A percentile compares a stretch with the other conserved stretches of the same genome.
phyloP scores from a whole-genome alignment of 2,888 invertebrate species.

The Diaperis boleti region DNA sequence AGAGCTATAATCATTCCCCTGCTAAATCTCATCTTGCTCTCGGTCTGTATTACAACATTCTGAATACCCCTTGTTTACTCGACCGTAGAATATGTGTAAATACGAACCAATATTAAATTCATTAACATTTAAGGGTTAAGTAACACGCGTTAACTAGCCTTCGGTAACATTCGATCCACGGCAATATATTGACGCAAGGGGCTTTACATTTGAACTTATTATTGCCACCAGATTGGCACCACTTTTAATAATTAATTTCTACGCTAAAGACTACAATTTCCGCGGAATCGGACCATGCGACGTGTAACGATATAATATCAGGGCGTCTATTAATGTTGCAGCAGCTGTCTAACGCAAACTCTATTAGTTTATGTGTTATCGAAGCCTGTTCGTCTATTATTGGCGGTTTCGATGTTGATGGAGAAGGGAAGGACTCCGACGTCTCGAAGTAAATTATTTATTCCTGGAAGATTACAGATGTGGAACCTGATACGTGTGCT shows the following conservation, averaged over 20 bases:
- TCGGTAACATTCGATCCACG: conserved; percentile 14
- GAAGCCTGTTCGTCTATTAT: not conserved
- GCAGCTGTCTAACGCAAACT: not conserved
- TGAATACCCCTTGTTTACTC: conserved; percentile 35
- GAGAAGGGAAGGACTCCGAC: not conserved
- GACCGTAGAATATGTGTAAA: conserved; percentile 38
- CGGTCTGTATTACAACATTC: conserved; percentile 22
- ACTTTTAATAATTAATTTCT: too few relatives aligned
- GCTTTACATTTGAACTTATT: too few relatives aligned
- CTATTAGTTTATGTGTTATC: not conserved
- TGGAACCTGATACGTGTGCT: not conserved
- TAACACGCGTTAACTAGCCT: conserved; percentile 36
- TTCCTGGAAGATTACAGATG: not conserved
- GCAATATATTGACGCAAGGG: too few relatives aligned
- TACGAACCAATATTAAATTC: conserved; percentile 41
- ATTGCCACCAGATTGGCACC: too few relatives aligned
- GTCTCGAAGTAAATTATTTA: not conserved
- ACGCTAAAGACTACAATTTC: too few relatives aligned
- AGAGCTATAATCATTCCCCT: conserved; percentile 39
- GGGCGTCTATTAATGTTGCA: conserved; percentile 10
- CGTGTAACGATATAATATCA: too few relatives aligned
- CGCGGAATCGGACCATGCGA: too few relatives aligned
- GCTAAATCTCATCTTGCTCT: conserved; percentile 39
- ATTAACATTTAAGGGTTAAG: conserved; percentile 36
- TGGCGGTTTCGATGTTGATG: not conserved